Evolutionary conservation across 2,888 invertebrate species (phyloP).

Genomic region (Hydrotaea diabolus): DNA sequence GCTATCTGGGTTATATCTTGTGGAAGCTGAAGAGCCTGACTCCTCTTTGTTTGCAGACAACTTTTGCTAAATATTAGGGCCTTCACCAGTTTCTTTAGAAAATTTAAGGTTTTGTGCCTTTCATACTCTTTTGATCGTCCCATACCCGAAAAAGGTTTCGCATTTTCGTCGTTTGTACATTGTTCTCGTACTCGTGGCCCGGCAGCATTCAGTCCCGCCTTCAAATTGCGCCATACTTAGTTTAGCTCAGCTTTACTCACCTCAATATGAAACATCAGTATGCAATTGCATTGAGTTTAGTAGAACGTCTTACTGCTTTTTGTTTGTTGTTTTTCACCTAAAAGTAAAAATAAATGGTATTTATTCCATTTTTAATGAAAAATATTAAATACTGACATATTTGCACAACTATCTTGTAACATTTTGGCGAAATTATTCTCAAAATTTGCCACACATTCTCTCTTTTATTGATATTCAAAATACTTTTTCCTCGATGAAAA

Average conservation of each 20-base stretch:
- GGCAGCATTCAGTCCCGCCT: slow-evolving; percentile 43
- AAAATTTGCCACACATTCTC: slow-evolving; percentile 36
- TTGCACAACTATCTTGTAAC: slow-evolving; percentile 43
- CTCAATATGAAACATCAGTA: slow-evolving; percentile 26
- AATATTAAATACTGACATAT: slow-evolving; percentile 33
- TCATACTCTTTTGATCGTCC: slow-evolving; percentile 23
- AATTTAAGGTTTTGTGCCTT: slow-evolving; percentile 11
- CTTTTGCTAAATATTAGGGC: slow-evolving; percentile 19
- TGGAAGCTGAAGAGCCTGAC: slow-evolving; percentile 17
- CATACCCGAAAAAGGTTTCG: background rate
- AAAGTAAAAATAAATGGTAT: slow-evolving; percentile 27
- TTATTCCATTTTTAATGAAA: slow-evolving; percentile 41
- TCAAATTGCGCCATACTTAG: slow-evolving; percentile 29
- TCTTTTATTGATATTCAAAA: slow-evolving; percentile 44
- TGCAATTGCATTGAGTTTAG: slow-evolving; percentile 32
- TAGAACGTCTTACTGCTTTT: slow-evolving; percentile 19
- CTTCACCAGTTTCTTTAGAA: slow-evolving; percentile 13
- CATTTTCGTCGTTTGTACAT: slow-evolving; percentile 6
- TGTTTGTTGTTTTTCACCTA: slow-evolving; percentile 23
- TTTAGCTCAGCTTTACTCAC: slow-evolving; percentile 25
- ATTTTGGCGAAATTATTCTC: slow-evolving; percentile 45
- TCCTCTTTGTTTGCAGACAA: slow-evolving; percentile 27
- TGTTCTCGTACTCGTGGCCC: slow-evolving; percentile 40
- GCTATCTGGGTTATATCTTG: slow-evolving; percentile 11
- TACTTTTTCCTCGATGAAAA: slow-evolving; percentile 43